Percentiles rank a stretch among this genome's conserved stretches.
Evolutionary conservation across 2,888 invertebrate genomes (phyloP).

Genomic region (Nycteola revayana): DNA sequence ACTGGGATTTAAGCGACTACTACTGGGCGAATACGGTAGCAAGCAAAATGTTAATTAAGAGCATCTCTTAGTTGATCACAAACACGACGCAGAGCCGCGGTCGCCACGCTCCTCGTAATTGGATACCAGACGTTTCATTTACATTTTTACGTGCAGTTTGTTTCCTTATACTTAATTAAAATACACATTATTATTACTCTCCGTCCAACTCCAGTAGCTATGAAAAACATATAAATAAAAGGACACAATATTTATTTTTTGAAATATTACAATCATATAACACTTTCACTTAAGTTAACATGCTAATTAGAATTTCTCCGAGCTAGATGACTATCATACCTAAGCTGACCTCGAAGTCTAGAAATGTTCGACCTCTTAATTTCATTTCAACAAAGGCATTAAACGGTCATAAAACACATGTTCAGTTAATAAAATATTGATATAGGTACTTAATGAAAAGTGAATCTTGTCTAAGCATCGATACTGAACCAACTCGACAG

Average conservation of each 20-base stretch:
- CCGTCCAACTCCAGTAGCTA: no score
- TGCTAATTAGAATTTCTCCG: conserved; percentile 60
- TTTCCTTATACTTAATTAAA: conserved; percentile 49
- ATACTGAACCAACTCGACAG: conserved; percentile 7
- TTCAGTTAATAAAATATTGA: conserved; percentile 14
- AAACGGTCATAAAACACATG: conserved; percentile 7
- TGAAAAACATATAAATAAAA: no score
- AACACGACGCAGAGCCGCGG: conserved; percentile 42
- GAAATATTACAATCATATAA: no score
- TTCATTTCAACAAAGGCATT: conserved; percentile 21
- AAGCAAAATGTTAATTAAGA: conserved; percentile 74
- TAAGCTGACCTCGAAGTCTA: conserved; percentile 56
- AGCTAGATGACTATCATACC: conserved; percentile 42
- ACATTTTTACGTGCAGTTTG: conserved; percentile 50
- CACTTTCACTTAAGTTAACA: conserved; percentile 32
- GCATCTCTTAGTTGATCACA: conserved; percentile 65
- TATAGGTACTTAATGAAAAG: conserved; percentile 19
- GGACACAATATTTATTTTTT: no score
- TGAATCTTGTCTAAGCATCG: conserved; percentile 15
- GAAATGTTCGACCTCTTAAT: conserved; percentile 35
- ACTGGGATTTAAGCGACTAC: conserved; percentile 49
- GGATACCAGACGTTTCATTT: conserved; percentile 53
- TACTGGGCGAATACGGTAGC: conserved; percentile 60
- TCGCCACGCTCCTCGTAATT: conserved; percentile 54
- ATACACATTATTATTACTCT: no score